Base-by-base conservation (phyloP, 2,113 vertebrate genomes). In the Rhinolophus ferrumequinum region DNA sequence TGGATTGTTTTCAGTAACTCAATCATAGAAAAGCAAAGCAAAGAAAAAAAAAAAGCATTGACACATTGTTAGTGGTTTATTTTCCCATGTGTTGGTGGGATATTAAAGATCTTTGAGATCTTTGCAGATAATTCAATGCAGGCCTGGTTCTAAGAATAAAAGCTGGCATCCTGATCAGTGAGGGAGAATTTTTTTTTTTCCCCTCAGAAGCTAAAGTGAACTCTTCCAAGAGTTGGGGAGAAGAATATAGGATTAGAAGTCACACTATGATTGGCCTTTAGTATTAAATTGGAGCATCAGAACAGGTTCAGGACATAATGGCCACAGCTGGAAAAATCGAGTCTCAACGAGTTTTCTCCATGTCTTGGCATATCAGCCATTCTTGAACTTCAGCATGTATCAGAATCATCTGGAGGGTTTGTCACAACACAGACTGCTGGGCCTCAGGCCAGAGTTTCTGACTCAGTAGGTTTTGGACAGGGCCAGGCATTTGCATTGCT, bases 61-160 rank as follows among this genome's bases (percentile, higher is more conserved):
- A 92, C 88, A 94, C 75, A 81, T 94, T 95, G 93, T 96, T 79
- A 96, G 93, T 95, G 94, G 76, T 93, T 97, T 97, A 76, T 96
- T 97, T 97, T 73, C 86, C 93, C 96, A 97, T 95, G 88, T 97
- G 97, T 94, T 96, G 79, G 89, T 97, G 54, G 91, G 94, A 95
- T 94, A 97, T 76, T 97, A 93, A 95, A 91, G 89, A 97, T 96
- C 90, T 96, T 87, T 94, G 92, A 93, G 87, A 97, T 96, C 91
- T 95, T 95, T 84, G 80, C 89, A 94, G 83, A 97, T 98, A 97
- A 97, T 98, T 97, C 86, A 92, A 1, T 92, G 50, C 96, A 98
- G 97, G 70, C 97, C 64, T 76, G 77, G 89, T 93, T 97, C 95
- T 98, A 93, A 97, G 95, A 97, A 96, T 96, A 97, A 95, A 97